Evolutionary conservation across 1,140 invertebrate genomes (phyloP).

Genomic region (Gryllus bimaculatus): DNA sequence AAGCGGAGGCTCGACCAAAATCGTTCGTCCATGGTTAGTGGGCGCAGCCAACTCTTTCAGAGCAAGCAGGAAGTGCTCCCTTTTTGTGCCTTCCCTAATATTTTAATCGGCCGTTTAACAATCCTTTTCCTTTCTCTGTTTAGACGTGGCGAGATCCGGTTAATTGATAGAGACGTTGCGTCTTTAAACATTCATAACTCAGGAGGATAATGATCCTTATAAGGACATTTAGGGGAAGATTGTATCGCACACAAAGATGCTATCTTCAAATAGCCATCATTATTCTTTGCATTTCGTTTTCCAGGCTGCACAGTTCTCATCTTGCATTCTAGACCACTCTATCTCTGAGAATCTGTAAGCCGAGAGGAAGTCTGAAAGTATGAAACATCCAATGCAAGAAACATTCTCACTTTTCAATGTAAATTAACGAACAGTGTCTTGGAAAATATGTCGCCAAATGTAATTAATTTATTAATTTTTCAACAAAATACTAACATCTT

Average conservation of each 20-base stretch:
- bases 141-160: not conserved
- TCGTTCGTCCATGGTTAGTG: no score
- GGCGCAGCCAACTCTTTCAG: no score
- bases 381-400: no score
- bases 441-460: no score
- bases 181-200: conserved; percentile 5
- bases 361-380: not conserved
- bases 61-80: no score
- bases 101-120: not conserved
- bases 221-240: not conserved
- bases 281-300: not conserved
- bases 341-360: not conserved
- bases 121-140: not conserved
- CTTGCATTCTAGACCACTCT: not conserved
- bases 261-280: not conserved
- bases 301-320: not conserved
- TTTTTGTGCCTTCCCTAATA: no score
- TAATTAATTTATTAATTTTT: no score
- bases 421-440: no score
- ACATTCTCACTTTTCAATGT: no score
- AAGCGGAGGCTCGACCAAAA: no score
- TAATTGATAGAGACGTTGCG: not conserved
- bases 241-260: not conserved
- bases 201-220: not conserved
- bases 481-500: no score